These are phyloP conservation scores for Macroglossus sobrinus DNA, from an alignment of 2,113 vertebrate genomes.

Conservation along the genomic window DNA sequence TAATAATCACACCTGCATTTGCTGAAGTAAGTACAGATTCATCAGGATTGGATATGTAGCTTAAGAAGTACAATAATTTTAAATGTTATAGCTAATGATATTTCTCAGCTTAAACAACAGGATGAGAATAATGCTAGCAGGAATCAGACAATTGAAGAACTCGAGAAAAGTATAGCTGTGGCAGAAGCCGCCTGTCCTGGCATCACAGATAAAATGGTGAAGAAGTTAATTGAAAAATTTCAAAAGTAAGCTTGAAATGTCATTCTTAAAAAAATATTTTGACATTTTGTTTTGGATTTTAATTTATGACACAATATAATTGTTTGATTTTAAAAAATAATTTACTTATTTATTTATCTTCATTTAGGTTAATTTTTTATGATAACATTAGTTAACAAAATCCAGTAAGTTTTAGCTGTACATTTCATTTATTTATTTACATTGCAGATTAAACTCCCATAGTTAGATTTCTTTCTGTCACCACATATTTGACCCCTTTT, in stretches of 20 bases:
- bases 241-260: slow-evolving; percentile 85
- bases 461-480: no score
- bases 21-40: slow-evolving; percentile 86
- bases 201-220: slow-evolving; percentile 97
- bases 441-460: no score
- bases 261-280: neutral
- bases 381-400: no score
- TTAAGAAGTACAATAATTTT: neutral
- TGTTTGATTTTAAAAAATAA: neutral
- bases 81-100: slow-evolving; percentile 34
- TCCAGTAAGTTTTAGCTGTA: no score
- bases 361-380: no score
- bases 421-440: no score
- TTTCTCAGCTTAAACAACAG: slow-evolving; percentile 92
- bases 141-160: slow-evolving; percentile 92
- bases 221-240: slow-evolving; percentile 94
- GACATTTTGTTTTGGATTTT: neutral
- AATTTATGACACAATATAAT: neutral
- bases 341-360: no score
- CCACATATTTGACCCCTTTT: no score
- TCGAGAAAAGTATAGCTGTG: slow-evolving; percentile 93
- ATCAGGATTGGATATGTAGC: neutral
- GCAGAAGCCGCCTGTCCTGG: slow-evolving; percentile 94
- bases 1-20: slow-evolving; percentile 94
- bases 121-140: slow-evolving; percentile 89